Evolutionary conservation across 2,113 vertebrate species (phyloP), one percentile per base, ranked within the genome.

Genomic region (Clarias gariepinus): DNA sequence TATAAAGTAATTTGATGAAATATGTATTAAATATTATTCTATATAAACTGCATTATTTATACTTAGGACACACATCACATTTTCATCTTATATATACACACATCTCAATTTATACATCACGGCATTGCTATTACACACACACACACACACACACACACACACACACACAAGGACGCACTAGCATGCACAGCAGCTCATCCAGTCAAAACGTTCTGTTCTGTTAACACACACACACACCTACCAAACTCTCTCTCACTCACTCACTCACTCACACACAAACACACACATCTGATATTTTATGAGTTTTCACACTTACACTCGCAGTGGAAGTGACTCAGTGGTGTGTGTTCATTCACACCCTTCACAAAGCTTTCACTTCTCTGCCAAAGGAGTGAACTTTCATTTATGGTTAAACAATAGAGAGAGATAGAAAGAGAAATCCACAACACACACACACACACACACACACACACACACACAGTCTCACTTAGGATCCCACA

Each of bases 391-490:
- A 86, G 91, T 84, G 85, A 89, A 92, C 90, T 92, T 84, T 91
- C 92, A 88, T 92, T 94, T 93, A 93, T 89, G 90, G 91, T 91
- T 91, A 90, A 95, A 91, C 90, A 92, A 90, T 93, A 90, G 93
- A 92, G 91, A 93, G 92, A 92, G 90, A 92, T 91, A 91, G 71
- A 47, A 11, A 12, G 7, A 68, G 25, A n/a, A 47, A 47, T 47
- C 7, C 47, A 47, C 47, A 15, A 66, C 3, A 66, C 25, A 15
- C 87, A 91, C 92, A 93, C 90, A 92, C 18, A 47, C 58, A 81
- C 19, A 61, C 13, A 66, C 36, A 83, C 63, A 69, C 63, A 57
- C 61, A 81, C 76, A 71, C 77, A 80, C 28, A 58, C 60, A 58
- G 52, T 23, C 88, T 58, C 33, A 57, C 30, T 83, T 71, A 73